A percentile compares a stretch with the other conserved stretches of the same genome.
phyloP scores from a whole-genome alignment of 2,888 invertebrate genomes.

The Drosophila diplacantha region DNA sequence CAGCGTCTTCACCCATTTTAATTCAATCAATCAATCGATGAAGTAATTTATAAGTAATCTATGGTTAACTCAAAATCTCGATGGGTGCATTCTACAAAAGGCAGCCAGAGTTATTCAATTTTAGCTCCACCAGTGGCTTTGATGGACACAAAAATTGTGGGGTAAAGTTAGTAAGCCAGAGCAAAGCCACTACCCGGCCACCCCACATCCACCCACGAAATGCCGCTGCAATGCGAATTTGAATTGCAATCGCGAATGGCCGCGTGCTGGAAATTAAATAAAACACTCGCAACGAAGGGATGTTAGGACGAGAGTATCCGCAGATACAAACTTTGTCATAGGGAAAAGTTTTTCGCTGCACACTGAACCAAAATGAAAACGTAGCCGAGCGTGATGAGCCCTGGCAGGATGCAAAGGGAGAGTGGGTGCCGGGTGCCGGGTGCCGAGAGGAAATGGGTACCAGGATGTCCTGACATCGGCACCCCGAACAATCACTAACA shows the following conservation, averaged over 20 bases:
- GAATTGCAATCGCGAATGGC: slow-evolving; percentile 52
- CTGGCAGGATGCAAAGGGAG: slow-evolving; percentile 23
- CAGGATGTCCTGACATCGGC: slow-evolving; percentile 29
- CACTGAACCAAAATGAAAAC: slow-evolving; percentile 48
- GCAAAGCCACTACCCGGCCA: neutral
- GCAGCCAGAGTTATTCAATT: slow-evolving; percentile 26
- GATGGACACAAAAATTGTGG: slow-evolving; percentile 25
- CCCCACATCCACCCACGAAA: slow-evolving; percentile 1
- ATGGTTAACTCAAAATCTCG: slow-evolving; percentile 9
- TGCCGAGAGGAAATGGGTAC: neutral
- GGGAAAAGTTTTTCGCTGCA: slow-evolving; percentile 46
- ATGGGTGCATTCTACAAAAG: neutral
- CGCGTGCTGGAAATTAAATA: slow-evolving; percentile 53
- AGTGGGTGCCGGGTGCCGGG: too few relatives aligned
- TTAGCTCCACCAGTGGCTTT: slow-evolving; percentile 20
- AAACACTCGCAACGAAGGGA: slow-evolving; percentile 42
- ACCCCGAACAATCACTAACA: slow-evolving; percentile 17
- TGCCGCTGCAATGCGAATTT: slow-evolving; percentile 29
- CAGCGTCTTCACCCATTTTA: neutral
- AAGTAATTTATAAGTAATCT: slow-evolving; percentile 18
- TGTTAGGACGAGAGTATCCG: slow-evolving; percentile 35
- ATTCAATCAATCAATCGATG: slow-evolving; percentile 9
- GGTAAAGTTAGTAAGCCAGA: slow-evolving; percentile 26
- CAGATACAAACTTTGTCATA: slow-evolving; percentile 46
- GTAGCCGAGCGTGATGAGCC: slow-evolving; percentile 46